Conservation (phyloP, 2,797 vertebrate genomes). For the Malurus splendens region DNA sequence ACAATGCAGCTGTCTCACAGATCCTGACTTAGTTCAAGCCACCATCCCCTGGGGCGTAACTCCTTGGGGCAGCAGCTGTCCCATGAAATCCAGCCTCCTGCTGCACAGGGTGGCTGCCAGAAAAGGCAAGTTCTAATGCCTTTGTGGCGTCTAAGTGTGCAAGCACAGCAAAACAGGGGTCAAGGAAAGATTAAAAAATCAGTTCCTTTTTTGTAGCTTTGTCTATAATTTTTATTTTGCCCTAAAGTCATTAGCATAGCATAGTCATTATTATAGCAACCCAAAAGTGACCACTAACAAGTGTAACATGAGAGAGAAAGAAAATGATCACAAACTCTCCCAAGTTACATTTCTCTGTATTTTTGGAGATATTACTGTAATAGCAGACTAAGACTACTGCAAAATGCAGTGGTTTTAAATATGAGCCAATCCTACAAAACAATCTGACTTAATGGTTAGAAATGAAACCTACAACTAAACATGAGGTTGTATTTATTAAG, state of each 20-base stretch:
- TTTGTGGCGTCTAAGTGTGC: neutral
- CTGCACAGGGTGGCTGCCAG: neutral
- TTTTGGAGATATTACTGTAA: neutral
- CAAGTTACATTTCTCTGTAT: fast-evolving
- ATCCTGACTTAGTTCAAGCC: neutral
- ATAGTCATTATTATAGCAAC: neutral
- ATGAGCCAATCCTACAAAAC: neutral
- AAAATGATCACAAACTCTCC: neutral
- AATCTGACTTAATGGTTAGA: neutral
- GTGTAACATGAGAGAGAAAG: neutral
- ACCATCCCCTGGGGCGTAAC: fast-evolving
- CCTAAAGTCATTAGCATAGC: neutral
- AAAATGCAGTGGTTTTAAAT: neutral
- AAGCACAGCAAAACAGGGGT: neutral
- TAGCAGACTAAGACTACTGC: neutral
- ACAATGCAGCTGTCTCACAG: neutral
- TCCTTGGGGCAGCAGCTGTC: neutral
- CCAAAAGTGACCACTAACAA: neutral
- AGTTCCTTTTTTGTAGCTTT: neutral
- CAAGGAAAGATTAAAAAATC: neutral
- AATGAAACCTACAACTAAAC: neutral
- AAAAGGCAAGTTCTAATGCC: fast-evolving
- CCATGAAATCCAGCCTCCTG: neutral
- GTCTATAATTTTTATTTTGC: neutral
- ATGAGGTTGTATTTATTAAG: neutral